Conservation (phyloP, 2,888 invertebrate genomes). For the Empis livida region DNA sequence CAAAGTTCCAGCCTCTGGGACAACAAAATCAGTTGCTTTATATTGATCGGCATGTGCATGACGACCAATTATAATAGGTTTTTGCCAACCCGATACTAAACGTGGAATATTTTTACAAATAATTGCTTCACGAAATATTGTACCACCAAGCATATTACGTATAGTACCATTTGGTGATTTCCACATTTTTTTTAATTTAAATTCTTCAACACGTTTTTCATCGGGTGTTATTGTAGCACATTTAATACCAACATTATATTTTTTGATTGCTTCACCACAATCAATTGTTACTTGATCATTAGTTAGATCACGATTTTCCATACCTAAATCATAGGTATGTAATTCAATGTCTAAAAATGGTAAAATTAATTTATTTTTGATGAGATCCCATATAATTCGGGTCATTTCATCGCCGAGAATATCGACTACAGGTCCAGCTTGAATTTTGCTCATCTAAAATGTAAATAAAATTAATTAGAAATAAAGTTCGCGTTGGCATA, state of each 20-base stretch:
- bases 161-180: conserved; percentile 83
- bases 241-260: conserved; percentile 97
- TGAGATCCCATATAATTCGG: conserved; percentile 95
- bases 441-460: conserved; percentile 45
- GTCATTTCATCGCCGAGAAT: conserved; percentile 95
- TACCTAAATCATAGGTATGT: conserved; percentile 87
- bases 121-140: conserved; percentile 69
- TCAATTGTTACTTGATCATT: conserved; percentile 93
- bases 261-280: conserved; percentile 90
- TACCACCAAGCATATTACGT: conserved; percentile 69
- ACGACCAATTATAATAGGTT: conserved; percentile 96
- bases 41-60: conserved; percentile 98
- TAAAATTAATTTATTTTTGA: conserved; percentile 91
- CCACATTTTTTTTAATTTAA: conserved; percentile 82
- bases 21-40: conserved; percentile 92
- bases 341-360: conserved; percentile 93
- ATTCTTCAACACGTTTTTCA: conserved; percentile 87
- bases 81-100: conserved; percentile 86
- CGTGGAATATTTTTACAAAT: conserved; percentile 90
- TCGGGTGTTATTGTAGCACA: conserved; percentile 99
- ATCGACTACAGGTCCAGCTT: conserved; percentile 81
- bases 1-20: conserved; percentile 80
- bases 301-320: conserved; percentile 88
- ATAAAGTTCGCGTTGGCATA: too few relatives aligned
- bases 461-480: too few relatives aligned